Conservation (phyloP, 2,113 vertebrate genomes). For the Vulpes lagopus region DNA sequence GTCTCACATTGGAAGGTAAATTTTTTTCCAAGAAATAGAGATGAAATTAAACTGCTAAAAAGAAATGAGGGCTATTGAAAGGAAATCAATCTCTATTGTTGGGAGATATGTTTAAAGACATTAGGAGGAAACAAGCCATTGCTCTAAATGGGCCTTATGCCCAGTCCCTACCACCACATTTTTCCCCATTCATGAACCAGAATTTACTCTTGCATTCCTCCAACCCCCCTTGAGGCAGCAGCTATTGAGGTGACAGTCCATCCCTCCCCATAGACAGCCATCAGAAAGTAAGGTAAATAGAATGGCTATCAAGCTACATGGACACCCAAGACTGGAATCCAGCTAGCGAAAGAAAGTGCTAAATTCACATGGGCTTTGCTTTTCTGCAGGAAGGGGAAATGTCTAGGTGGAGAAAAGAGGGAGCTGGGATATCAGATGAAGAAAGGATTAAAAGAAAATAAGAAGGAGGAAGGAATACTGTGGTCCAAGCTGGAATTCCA, state of each 20-base stretch:
- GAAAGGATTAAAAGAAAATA: neutral
- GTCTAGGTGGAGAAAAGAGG: neutral
- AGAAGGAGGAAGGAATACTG: neutral
- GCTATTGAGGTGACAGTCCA: neutral
- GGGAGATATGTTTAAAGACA: neutral
- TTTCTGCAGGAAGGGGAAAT: neutral
- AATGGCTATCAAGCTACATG: neutral
- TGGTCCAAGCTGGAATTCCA: neutral
- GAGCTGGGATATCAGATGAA: neutral
- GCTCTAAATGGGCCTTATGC: neutral
- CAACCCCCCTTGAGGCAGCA: neutral
- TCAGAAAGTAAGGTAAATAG: neutral
- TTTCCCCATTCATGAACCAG: neutral
- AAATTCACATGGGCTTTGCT: neutral
- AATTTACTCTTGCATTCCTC: neutral
- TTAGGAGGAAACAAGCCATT: neutral
- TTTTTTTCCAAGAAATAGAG: constrained; percentile 6
- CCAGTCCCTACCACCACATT: accelerated
- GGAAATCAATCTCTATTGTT: neutral
- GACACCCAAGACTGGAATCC: neutral
- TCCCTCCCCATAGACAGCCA: neutral
- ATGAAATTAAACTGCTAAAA: neutral
- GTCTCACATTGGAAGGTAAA: neutral
- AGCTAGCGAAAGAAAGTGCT: neutral
- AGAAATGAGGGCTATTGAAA: neutral